Evolutionary conservation across 2,888 invertebrate species (phyloP).

Genomic region (Yponomeuta malinellus): DNA sequence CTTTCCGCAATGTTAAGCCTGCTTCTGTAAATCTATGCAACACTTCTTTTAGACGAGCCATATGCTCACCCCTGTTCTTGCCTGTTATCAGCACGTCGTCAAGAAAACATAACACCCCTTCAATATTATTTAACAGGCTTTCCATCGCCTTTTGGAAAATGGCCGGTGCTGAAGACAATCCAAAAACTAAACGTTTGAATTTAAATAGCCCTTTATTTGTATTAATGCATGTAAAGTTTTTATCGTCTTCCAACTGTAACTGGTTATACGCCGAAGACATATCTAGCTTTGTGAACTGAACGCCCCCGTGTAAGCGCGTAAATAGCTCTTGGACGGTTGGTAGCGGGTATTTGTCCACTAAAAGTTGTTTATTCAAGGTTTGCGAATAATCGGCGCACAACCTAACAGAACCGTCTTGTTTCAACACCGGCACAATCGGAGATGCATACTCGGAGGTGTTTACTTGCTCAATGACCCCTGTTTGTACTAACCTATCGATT

Average conservation of each 20-base stretch:
- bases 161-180: conserved; percentile 18
- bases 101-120: conserved; percentile 17
- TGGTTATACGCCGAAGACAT: conserved; percentile 19
- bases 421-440: too few relatives aligned
- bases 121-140: conserved; percentile 11
- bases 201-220: conserved; percentile 20
- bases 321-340: conserved; percentile 15
- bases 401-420: too few relatives aligned
- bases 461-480: conserved; percentile 15
- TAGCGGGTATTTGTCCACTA: conserved; percentile 16
- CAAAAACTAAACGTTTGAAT: conserved; percentile 19
- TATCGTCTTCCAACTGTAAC: conserved; percentile 16
- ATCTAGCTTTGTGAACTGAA: conserved; percentile 19
- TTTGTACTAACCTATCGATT: conserved; percentile 11
- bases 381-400: conserved; percentile 3
- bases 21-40: conserved; percentile 6
- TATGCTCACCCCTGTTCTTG: not conserved
- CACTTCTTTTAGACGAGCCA: conserved; percentile 2
- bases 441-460: conserved; percentile 18
- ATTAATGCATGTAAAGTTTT: conserved; percentile 18
- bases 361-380: conserved; percentile 18
- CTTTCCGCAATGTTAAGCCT: not conserved
- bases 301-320: conserved; percentile 17
- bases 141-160: conserved; percentile 21
- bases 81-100: conserved; percentile 21